phyloP scores from a whole-genome alignment of 2,113 vertebrate species.

The Amazona vittata region DNA sequence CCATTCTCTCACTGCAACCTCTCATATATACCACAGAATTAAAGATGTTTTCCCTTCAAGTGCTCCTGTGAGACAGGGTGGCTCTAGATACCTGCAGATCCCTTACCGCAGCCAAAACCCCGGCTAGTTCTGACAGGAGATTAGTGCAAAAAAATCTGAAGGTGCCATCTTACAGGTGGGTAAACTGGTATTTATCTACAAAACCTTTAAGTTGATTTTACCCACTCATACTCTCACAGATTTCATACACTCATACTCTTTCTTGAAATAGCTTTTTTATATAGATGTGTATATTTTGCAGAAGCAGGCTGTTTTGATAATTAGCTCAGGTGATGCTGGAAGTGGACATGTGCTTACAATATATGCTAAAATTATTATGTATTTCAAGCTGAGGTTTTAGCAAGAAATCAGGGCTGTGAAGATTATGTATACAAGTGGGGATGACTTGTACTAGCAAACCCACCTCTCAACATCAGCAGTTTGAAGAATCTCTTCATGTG shows the following conservation, averaged over 20 bases:
- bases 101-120: neutral
- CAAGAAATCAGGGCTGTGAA: neutral
- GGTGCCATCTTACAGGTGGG: neutral
- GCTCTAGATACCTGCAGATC: neutral
- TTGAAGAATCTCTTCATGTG: neutral
- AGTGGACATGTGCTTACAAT: neutral
- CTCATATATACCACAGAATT: neutral
- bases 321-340: neutral
- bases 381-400: neutral
- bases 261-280: neutral
- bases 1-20: neutral
- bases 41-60: neutral
- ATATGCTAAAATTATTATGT: neutral
- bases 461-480: neutral
- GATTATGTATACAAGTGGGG: neutral
- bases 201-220: neutral
- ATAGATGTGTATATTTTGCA: neutral
- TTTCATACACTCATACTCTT: neutral
- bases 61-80: neutral
- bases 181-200: neutral
- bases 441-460: conserved; percentile 7
- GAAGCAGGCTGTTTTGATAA: neutral
- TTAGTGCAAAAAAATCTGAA: neutral
- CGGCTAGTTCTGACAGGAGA: neutral
- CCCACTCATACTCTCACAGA: neutral